These are phyloP conservation scores for Macroramphosus scolopax DNA, from an alignment of 2,797 vertebrate species.

Conservation along the genomic window DNA sequence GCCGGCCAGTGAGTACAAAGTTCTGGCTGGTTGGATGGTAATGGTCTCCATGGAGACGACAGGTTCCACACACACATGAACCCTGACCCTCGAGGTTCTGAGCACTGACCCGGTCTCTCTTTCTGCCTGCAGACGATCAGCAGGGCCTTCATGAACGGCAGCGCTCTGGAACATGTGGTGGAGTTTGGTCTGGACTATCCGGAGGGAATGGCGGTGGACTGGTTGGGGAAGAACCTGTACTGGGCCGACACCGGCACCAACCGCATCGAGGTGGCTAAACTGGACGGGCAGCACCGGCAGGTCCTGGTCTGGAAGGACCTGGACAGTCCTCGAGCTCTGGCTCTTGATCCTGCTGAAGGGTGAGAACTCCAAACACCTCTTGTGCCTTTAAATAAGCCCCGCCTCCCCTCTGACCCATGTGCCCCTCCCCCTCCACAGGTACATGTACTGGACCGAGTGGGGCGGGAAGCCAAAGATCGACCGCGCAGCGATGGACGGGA, in stretches of 20 bases:
- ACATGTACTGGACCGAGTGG: conserved; percentile 99
- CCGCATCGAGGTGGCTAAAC: conserved; percentile 93
- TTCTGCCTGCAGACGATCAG: conserved; percentile 87
- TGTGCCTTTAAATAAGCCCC: no score
- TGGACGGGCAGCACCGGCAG: conserved; percentile 94
- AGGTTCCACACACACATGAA: no score
- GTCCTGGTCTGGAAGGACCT: conserved; percentile 98
- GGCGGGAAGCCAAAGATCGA: conserved; percentile 97
- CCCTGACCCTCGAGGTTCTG: no score
- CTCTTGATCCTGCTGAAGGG: conserved; percentile 93
- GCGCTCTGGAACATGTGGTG: conserved; percentile 91
- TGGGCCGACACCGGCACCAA: conserved; percentile 98
- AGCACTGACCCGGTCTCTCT: no score
- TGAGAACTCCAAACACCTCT: conserved; percentile 59
- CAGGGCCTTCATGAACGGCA: conserved; percentile 97
- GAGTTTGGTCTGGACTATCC: conserved; percentile 97
- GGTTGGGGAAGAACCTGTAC: conserved; percentile 97
- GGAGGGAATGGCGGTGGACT: conserved; percentile 97
- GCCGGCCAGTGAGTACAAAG: no score
- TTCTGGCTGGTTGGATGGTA: no score
- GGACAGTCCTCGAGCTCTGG: conserved; percentile 92
- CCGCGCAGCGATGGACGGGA: conserved; percentile 95
- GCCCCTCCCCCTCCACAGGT: conserved; percentile 69
- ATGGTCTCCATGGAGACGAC: no score
- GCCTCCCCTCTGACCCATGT: no score